Evolutionary conservation across 2,113 vertebrate species (phyloP), one percentile per base, ranked within the genome.

Genomic region (Campylomormyrus numenius): DNA sequence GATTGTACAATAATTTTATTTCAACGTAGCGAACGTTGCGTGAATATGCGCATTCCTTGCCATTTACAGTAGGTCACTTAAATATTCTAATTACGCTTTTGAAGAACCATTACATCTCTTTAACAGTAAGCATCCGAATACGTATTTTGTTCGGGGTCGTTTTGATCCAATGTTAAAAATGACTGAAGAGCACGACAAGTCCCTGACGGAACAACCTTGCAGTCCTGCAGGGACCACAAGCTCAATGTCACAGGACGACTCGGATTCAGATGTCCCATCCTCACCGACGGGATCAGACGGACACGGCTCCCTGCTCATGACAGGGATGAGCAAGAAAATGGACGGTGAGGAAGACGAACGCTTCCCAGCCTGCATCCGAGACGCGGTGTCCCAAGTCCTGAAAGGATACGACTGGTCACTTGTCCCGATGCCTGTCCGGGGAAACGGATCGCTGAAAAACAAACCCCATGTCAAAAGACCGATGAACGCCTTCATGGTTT

Each of bases 331-430:
- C 87, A 95, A 95, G 90, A 96, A 96, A 53, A 90, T 96, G 66
- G 94, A 96, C 21, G 94, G 95, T 13, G 96, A 96, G 62, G 96
- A 96, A 42, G 98, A 98, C 90, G 98, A 98, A 89, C 96, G 98
- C n/a, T 99, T 99, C 94, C 98, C 98, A 1, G 97, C 98, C 85
- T 99, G 98, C 94, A 99, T 99, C 93, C 96, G 98, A 88, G 98
- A 99, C 92, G 98, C 98, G 0, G 98, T 99, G 91, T 99, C 98
- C 89, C 98, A 99, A 95, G 98, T 99, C 93, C 97, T 99, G 35
- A 98, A 99, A 92, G 98, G 98, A 87, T 99, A 99, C 92, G 98
- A 99, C 95, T 99, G 98, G 98, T 98, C 98, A 91, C 91, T 99
- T 93, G 98, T 99, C 89, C 98, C 98, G 3, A 97, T 99, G 97